These are phyloP conservation scores for Acrossocheilus fasciatus DNA, from an alignment of 2,797 vertebrate genomes.

Conservation along the genomic window DNA sequence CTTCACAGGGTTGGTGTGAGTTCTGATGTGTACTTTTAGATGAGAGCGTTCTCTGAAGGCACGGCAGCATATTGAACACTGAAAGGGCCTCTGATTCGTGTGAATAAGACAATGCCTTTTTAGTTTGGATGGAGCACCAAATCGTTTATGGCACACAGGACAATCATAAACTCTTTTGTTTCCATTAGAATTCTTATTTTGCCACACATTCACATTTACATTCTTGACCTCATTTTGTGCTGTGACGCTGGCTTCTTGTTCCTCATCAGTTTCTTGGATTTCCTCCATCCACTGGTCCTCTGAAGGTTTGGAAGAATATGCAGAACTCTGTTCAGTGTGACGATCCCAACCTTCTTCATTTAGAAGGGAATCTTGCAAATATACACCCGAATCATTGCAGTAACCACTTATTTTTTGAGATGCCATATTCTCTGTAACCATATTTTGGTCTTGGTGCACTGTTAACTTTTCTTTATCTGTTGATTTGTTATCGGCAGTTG, in stretches of 20 bases:
- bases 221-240: not conserved
- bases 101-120: constrained; percentile 83
- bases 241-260: not conserved
- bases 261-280: not conserved
- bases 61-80: constrained; percentile 79
- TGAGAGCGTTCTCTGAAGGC: constrained; percentile 78
- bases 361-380: not conserved
- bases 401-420: constrained; percentile 19
- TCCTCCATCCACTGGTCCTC: not conserved
- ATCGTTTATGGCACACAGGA: constrained; percentile 80
- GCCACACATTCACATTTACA: not conserved
- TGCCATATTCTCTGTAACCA: not conserved
- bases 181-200: not conserved
- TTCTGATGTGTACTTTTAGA: constrained; percentile 61
- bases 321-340: not conserved
- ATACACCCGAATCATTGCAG: not conserved
- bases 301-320: not conserved
- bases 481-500: constrained; percentile 63
- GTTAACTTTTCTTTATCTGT: constrained; percentile 65
- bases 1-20: constrained; percentile 46
- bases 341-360: not conserved
- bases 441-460: not conserved
- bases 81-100: constrained; percentile 84
- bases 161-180: constrained; percentile 71
- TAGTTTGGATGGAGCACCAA: constrained; percentile 83